Evolutionary conservation across 2,797 vertebrate species (phyloP), one percentile per base, ranked within the genome.

Genomic region (Danionella dracula): DNA sequence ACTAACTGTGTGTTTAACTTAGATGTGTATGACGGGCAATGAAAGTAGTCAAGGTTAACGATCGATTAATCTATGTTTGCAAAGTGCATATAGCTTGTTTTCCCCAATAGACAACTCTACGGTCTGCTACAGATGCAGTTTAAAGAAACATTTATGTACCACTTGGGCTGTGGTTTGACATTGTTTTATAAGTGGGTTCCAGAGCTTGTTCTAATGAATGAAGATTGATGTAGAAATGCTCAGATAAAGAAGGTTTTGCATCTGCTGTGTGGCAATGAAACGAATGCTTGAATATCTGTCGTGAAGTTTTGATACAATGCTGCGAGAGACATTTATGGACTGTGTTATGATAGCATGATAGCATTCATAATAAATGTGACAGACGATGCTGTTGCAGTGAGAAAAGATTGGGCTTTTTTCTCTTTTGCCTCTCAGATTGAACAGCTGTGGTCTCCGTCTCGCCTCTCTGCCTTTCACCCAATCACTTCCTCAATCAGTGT

Each of bases 401-500:
- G 50, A 62, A 19, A 63, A 31, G 42, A 56, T 69, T 42, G 34
- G 11, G n/a, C 31, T 41, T 49, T 57, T 66, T 41, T 13, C 23
- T 50, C 21, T 45, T 57, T 51, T 68, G 38, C 46, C 40, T 29
- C 16, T 27, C 62, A 66, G 62, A 66, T 66, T 66, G 44, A 68
- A 57, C 65, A 57, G 54, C 55, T 68, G 54, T 59, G 51, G 65
- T 55, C 58, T 34, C 35, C 2, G 37, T 50, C 27, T 59, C n/a
- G 41, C 32, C 21, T 59, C 34, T 68, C 55, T 40, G 27, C 21
- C 29, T 34, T 57, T 57, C 51, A 31, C 54, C 27, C 55, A 44
- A 64, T 65, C 62, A 32, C 27, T 60, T 53, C 42, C 68, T 71
- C 59, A 17, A 63, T 75, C 68, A 38, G 32, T 49, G 51, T 71